Conservation (phyloP, 2,797 vertebrate genomes). For the Nannoperca australis region DNA sequence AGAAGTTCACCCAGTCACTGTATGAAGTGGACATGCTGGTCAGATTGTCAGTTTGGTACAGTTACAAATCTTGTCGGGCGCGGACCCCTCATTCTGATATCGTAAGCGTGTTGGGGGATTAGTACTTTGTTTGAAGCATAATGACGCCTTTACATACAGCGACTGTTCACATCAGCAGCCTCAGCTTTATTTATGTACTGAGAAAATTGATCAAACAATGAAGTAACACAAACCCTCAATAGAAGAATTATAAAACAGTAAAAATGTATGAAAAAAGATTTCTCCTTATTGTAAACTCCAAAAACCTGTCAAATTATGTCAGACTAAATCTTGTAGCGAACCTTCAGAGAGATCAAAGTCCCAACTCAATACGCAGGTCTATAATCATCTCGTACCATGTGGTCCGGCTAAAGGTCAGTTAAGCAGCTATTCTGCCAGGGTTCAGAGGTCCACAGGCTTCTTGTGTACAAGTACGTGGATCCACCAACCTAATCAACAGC, state of each 20-base stretch:
- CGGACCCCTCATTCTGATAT: background rate
- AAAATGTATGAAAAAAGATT: background rate
- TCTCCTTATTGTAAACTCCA: background rate
- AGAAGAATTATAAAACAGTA: background rate
- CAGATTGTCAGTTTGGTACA: background rate
- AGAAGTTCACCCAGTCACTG: background rate
- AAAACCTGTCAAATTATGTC: conserved; percentile 3
- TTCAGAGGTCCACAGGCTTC: conserved; percentile 71
- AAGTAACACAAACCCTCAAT: background rate
- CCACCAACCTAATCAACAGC: conserved; percentile 54
- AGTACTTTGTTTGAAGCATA: background rate
- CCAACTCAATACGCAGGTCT: conserved; percentile 26
- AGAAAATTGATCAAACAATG: background rate
- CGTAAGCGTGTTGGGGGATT: no score
- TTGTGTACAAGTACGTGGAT: conserved; percentile 62
- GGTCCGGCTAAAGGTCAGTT: conserved; percentile 63
- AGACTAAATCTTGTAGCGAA: conserved; percentile 22
- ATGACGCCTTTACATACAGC: background rate
- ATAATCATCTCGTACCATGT: conserved; percentile 40
- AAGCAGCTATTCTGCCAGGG: conserved; percentile 53
- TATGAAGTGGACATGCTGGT: background rate
- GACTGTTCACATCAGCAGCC: background rate
- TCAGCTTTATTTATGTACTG: background rate
- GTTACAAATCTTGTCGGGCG: background rate
- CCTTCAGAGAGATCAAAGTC: conserved; percentile 45